phyloP scores from a whole-genome alignment of 2,888 invertebrate species.

The Cephus nigrinus region DNA sequence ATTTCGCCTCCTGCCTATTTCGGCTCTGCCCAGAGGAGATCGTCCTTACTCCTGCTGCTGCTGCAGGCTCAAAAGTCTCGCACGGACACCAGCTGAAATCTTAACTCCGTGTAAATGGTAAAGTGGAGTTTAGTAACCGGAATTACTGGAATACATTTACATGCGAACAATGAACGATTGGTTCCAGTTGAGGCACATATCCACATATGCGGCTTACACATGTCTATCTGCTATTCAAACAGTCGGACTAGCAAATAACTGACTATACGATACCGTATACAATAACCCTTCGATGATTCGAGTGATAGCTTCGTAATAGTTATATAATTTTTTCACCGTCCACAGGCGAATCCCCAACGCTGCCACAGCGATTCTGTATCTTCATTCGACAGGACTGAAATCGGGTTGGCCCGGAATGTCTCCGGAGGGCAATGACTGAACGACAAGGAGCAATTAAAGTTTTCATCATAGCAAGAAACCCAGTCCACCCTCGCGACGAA shows the following conservation, averaged over 20 bases:
- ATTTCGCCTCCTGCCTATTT: background rate
- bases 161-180: slow-evolving; percentile 24
- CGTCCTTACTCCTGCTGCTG: background rate
- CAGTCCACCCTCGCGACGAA: background rate
- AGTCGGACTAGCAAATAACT: background rate
- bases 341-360: background rate
- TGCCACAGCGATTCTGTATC: background rate
- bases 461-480: background rate
- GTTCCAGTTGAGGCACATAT: slow-evolving; percentile 11
- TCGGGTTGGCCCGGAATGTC: background rate
- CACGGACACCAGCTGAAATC: background rate
- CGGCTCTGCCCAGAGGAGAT: background rate
- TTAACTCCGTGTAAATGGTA: background rate
- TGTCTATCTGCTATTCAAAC: background rate
- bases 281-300: background rate
- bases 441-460: slow-evolving; percentile 1
- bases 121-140: slow-evolving; percentile 5
- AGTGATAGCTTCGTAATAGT: background rate
- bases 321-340: background rate
- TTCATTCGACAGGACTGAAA: background rate
- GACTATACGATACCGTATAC: background rate
- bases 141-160: slow-evolving; percentile 12
- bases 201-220: background rate
- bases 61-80: background rate
- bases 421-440: background rate